Percentiles rank a stretch among this genome's conserved stretches.
Conservation (phyloP, 2,888 invertebrate genomes). For the Drosophila picticornis region DNA sequence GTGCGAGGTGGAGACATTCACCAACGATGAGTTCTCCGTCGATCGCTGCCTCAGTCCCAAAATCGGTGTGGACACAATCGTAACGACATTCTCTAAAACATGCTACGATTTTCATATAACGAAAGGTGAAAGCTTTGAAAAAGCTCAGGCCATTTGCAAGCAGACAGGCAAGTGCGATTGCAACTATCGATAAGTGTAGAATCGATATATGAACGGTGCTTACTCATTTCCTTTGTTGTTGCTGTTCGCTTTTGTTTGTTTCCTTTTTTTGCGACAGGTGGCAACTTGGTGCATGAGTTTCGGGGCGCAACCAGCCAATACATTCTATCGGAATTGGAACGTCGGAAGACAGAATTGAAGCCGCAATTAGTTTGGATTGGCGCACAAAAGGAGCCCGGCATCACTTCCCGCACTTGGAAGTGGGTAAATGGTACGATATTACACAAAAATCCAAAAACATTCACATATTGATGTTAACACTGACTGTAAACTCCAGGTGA, state of each 20-base stretch:
- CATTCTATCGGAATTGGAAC: slow-evolving; percentile 92
- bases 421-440: slow-evolving; percentile 94
- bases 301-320: slow-evolving; percentile 84
- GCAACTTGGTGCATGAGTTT: slow-evolving; percentile 84
- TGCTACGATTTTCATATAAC: slow-evolving; percentile 95
- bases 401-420: slow-evolving; percentile 93
- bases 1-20: slow-evolving; percentile 96
- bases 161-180: slow-evolving; percentile 87
- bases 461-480: too few relatives aligned
- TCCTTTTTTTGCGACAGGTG: slow-evolving; percentile 70
- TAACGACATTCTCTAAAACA: slow-evolving; percentile 93
- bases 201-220: slow-evolving; percentile 7
- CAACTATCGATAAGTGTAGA: slow-evolving; percentile 16
- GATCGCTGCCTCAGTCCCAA: slow-evolving; percentile 92
- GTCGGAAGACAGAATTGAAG: slow-evolving; percentile 91
- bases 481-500: slow-evolving; percentile 87
- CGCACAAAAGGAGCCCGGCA: slow-evolving; percentile 93
- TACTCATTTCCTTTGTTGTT: not conserved
- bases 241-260: not conserved
- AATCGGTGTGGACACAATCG: slow-evolving; percentile 91
- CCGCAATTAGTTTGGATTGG: slow-evolving; percentile 97
- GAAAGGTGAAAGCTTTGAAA: slow-evolving; percentile 93
- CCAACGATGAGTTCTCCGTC: slow-evolving; percentile 95
- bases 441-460: not conserved
- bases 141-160: slow-evolving; percentile 91